Evolutionary conservation across 2,113 vertebrate species (phyloP).

Genomic region (Glareola pratincola): DNA sequence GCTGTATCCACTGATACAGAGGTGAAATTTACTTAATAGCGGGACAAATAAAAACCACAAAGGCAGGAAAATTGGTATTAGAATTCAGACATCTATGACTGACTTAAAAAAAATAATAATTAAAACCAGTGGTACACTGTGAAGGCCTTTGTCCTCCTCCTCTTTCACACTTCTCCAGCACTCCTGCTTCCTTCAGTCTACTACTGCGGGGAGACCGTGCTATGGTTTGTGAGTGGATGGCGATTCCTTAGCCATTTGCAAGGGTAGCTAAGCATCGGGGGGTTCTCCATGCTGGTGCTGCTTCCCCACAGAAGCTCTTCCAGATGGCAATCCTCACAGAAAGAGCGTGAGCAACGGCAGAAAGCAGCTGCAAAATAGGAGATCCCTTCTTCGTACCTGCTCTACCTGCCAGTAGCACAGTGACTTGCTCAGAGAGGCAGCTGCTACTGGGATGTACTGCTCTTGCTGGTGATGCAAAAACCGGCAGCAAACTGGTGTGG

Average conservation of each 20-base stretch:
- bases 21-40: not conserved
- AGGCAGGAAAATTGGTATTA: not conserved
- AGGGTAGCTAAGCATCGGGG: not conserved
- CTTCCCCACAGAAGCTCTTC: not conserved
- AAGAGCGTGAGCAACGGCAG: not conserved
- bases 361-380: not conserved
- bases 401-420: not conserved
- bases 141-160: not conserved
- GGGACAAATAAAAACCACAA: not conserved
- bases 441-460: not conserved
- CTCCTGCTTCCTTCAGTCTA: not conserved
- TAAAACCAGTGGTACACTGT: not conserved
- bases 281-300: not conserved
- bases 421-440: fast-evolving
- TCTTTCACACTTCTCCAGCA: not conserved
- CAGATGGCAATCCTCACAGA: not conserved
- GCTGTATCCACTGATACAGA: not conserved
- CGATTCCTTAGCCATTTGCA: not conserved
- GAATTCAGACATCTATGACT: not conserved
- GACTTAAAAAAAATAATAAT: not conserved
- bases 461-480: not conserved
- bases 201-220: fast-evolving
- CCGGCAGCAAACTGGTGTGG: not conserved
- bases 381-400: not conserved
- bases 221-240: fast-evolving